phyloP scores from a whole-genome alignment of 2,113 vertebrate species.

The Marcusenius ussheri region DNA sequence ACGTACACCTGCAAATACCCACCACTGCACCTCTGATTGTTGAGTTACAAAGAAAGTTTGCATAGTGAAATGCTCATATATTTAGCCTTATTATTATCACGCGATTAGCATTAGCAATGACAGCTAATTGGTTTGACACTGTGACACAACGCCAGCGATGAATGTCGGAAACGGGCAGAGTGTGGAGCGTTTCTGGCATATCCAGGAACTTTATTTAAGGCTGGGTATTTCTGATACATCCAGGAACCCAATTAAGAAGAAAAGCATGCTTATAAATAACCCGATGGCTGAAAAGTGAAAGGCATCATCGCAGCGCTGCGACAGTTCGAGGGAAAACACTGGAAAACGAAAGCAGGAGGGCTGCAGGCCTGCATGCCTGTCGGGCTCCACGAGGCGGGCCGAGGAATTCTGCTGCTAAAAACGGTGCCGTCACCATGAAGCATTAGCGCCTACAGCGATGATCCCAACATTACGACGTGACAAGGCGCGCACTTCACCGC shows the following conservation, averaged over 20 bases:
- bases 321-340: neutral
- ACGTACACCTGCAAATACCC: neutral
- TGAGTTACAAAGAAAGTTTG: neutral
- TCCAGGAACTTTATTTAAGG: conserved; percentile 22
- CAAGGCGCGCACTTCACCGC: neutral
- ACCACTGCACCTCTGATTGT: neutral
- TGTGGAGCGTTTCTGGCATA: neutral
- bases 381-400: neutral
- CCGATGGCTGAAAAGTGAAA: conserved; percentile 40
- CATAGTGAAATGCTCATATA: neutral
- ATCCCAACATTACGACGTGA: neutral
- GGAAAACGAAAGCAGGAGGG: neutral
- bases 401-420: neutral
- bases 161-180: neutral
- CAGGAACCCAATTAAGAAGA: conserved; percentile 23
- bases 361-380: neutral
- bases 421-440: neutral
- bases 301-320: neutral
- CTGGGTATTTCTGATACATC: neutral
- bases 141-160: neutral
- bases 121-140: neutral
- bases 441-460: neutral
- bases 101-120: neutral
- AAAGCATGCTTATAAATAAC: conserved; percentile 49
- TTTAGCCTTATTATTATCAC: neutral